A percentile compares a stretch with the other conserved stretches of the same genome.
These are phyloP conservation scores for Thymallus thymallus DNA, from an alignment of 2,113 vertebrate species.

Conservation along the genomic window DNA sequence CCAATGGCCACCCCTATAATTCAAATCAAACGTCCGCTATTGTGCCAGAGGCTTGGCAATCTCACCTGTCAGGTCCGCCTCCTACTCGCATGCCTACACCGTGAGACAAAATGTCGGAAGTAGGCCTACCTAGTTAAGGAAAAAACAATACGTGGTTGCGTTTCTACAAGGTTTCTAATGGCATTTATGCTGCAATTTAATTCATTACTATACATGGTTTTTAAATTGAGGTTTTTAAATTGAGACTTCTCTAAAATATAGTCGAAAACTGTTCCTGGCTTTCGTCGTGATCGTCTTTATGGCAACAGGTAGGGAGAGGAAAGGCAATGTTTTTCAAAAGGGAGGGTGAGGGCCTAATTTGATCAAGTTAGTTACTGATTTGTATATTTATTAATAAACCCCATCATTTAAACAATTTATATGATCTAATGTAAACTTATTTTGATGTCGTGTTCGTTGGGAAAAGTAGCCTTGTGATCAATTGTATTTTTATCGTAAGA, in stretches of 20 bases:
- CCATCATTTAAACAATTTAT: no score
- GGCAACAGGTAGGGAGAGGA: constrained; percentile 59
- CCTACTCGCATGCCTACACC: neutral
- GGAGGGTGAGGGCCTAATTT: constrained; percentile 35
- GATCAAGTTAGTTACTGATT: no score
- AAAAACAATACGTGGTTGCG: neutral
- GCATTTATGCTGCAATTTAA: neutral
- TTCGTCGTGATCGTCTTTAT: constrained; percentile 52
- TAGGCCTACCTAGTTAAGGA: neutral
- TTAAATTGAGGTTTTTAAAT: no score
- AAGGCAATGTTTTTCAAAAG: constrained; percentile 10
- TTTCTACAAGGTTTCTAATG: neutral
- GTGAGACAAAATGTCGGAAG: constrained; percentile 4
- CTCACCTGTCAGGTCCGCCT: neutral
- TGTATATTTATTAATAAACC: no score
- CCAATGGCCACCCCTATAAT: neutral
- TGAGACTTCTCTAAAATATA: neutral
- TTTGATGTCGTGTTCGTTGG: no score
- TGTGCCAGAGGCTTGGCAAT: neutral
- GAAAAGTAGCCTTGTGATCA: no score
- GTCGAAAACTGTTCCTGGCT: constrained; percentile 55
- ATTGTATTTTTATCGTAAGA: no score
- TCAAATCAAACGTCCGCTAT: neutral
- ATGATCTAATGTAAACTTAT: no score
- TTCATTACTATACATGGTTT: neutral